Conservation (phyloP, 2,797 vertebrate species). For the Rhyacichthys aspro region DNA sequence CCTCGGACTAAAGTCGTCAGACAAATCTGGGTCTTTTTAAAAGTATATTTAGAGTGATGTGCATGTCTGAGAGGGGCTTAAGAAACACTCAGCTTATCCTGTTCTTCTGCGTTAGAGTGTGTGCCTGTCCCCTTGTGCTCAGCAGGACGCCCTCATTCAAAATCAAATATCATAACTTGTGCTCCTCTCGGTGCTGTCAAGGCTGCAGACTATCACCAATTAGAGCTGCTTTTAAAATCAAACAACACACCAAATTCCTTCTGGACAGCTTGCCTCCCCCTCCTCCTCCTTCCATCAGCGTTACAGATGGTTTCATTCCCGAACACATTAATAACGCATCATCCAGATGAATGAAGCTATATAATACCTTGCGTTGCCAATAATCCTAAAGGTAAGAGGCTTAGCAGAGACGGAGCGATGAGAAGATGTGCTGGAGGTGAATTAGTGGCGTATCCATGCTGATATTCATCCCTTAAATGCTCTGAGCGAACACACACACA, state of each 20-base stretch:
- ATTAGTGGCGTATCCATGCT: constrained; percentile 48
- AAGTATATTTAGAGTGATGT: constrained; percentile 15
- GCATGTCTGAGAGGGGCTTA: constrained; percentile 24
- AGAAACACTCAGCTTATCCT: constrained; percentile 4
- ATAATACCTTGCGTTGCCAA: constrained; percentile 73
- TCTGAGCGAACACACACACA: constrained; percentile 17
- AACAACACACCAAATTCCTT: constrained; percentile 2
- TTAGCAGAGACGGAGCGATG: constrained; percentile 57
- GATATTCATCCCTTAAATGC: constrained; percentile 45
- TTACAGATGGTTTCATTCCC: constrained; percentile 73
- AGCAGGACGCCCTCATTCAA: constrained; percentile 42
- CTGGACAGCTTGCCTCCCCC: constrained; percentile 9
- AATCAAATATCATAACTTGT: constrained; percentile 49
- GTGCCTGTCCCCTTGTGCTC: constrained; percentile 24
- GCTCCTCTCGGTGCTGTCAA: constrained; percentile 38
- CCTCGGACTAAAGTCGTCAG: background rate
- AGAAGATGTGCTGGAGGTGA: constrained; percentile 20
- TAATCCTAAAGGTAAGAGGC: constrained; percentile 79
- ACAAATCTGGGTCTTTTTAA: constrained; percentile 4
- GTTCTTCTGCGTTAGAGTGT: constrained; percentile 7
- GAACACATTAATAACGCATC: constrained; percentile 75
- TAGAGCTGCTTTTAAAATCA: constrained; percentile 29
- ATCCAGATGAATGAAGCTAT: constrained; percentile 78
- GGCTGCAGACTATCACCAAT: constrained; percentile 37
- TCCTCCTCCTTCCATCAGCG: constrained; percentile 50